Percentiles rank a stretch among this genome's conserved stretches.
phyloP scores from a whole-genome alignment of 2,797 vertebrate species.

The Triplophysa yarkandensis region DNA sequence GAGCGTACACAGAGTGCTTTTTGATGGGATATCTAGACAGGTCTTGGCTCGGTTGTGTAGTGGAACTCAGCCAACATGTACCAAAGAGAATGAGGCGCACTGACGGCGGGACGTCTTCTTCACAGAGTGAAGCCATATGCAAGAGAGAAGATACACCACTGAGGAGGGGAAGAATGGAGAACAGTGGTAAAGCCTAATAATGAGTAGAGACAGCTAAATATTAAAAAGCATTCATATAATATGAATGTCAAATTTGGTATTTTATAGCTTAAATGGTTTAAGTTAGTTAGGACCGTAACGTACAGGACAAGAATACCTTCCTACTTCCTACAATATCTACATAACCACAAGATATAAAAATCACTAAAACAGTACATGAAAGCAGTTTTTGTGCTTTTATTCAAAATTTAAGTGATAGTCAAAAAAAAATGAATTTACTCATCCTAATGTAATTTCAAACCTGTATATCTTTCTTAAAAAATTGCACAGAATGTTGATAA shows the following conservation, averaged over 20 bases:
- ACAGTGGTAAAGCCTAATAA: slow-evolving; percentile 47
- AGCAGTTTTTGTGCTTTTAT: too few species aligned
- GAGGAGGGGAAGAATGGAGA: slow-evolving; percentile 12
- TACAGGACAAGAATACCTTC: too few species aligned
- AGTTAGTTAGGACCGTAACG: too few species aligned
- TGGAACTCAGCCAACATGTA: slow-evolving; percentile 53
- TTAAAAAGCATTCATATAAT: neutral
- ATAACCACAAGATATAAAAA: too few species aligned
- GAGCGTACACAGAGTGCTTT: slow-evolving; percentile 37
- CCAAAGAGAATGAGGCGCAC: slow-evolving; percentile 42
- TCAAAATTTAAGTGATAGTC: neutral
- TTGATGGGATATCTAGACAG: slow-evolving; percentile 47
- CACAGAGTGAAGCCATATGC: slow-evolving; percentile 50
- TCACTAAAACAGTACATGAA: too few species aligned
- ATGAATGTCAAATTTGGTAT: neutral
- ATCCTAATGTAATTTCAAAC: too few species aligned
- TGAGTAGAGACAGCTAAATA: slow-evolving; percentile 49
- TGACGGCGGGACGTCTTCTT: slow-evolving; percentile 23
- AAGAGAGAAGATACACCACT: slow-evolving; percentile 35
- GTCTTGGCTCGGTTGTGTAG: slow-evolving; percentile 42
- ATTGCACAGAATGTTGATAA: too few species aligned
- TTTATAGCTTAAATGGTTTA: neutral
- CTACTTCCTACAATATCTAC: too few species aligned
- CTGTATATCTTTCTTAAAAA: too few species aligned
- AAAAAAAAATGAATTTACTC: neutral